Conservation (phyloP, 2,888 invertebrate genomes). For the Mythimna lalbum region DNA sequence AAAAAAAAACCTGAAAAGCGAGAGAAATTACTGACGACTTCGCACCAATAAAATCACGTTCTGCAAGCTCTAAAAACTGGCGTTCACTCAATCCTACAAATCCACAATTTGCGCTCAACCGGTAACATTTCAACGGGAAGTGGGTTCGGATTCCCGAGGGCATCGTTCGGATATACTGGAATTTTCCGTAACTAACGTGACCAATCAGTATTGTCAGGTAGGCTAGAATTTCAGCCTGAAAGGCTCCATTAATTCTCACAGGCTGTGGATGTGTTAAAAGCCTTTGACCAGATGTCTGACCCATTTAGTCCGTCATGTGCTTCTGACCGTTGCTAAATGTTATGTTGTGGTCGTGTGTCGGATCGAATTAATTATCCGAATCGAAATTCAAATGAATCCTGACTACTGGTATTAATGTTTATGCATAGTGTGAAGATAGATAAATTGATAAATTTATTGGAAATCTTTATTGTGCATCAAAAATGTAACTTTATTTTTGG, state of each 20-base stretch:
- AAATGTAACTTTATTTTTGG: too few relatives aligned
- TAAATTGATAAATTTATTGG: too few relatives aligned
- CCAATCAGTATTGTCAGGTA: constrained; percentile 30
- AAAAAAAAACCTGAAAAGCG: too few relatives aligned
- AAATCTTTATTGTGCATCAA: too few relatives aligned
- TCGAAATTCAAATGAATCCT: neutral
- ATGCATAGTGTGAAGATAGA: too few relatives aligned
- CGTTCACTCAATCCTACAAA: neutral
- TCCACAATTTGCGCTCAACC: constrained; percentile 13
- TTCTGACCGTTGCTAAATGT: neutral
- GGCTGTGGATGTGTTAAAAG: constrained; percentile 1
- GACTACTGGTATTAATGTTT: neutral
- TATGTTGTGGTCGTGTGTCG: neutral
- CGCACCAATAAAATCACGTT: neutral
- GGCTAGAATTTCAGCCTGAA: constrained; percentile 27
- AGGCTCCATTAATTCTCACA: constrained; percentile 12
- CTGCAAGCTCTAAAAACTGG: neutral
- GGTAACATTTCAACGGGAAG: constrained; percentile 7
- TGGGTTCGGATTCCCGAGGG: constrained; percentile 27
- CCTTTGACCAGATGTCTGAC: constrained; percentile 6
- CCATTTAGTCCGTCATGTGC: constrained; percentile 9
- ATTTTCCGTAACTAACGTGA: constrained; percentile 23
- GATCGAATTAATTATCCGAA: neutral
- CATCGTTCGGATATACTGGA: constrained; percentile 22
- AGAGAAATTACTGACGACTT: neutral